Evolutionary conservation across 2,888 invertebrate species (phyloP).

Genomic region (Autographa gamma): DNA sequence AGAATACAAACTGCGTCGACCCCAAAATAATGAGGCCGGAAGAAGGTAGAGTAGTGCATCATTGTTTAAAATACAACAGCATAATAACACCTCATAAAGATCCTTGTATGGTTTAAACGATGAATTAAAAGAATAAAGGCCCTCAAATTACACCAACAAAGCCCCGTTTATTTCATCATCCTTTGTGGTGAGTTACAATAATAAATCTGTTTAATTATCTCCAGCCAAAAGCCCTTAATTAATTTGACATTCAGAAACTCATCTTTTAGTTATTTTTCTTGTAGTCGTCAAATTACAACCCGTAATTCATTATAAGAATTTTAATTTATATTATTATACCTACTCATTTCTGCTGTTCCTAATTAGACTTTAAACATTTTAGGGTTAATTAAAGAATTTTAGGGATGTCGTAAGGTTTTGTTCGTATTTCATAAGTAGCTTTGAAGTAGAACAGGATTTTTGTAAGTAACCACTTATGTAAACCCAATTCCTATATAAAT

Average conservation of each 20-base stretch:
- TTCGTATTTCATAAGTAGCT: background rate
- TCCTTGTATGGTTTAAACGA: background rate
- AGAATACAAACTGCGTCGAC: background rate
- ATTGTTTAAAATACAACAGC: background rate
- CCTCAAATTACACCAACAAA: background rate
- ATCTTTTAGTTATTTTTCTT: background rate
- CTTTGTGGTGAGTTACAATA: background rate
- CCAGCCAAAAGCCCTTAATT: background rate
- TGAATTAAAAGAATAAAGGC: background rate
- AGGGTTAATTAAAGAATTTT: conserved; percentile 19
- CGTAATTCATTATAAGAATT: conserved; percentile 7
- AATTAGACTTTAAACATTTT: conserved; percentile 32
- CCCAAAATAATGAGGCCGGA: background rate
- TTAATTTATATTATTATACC: background rate
- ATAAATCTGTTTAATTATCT: background rate
- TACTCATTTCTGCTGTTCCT: conserved; percentile 6
- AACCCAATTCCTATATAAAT: background rate
- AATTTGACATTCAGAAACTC: conserved; percentile 2
- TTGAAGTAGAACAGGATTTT: background rate
- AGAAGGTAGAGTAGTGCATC: background rate
- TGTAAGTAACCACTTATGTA: background rate
- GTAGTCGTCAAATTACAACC: background rate
- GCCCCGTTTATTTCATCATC: background rate
- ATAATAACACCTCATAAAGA: background rate
- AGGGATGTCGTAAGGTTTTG: conserved; percentile 1